Evolutionary conservation across 2,797 vertebrate genomes (phyloP).

Genomic region (Clarias platycephalus): DNA sequence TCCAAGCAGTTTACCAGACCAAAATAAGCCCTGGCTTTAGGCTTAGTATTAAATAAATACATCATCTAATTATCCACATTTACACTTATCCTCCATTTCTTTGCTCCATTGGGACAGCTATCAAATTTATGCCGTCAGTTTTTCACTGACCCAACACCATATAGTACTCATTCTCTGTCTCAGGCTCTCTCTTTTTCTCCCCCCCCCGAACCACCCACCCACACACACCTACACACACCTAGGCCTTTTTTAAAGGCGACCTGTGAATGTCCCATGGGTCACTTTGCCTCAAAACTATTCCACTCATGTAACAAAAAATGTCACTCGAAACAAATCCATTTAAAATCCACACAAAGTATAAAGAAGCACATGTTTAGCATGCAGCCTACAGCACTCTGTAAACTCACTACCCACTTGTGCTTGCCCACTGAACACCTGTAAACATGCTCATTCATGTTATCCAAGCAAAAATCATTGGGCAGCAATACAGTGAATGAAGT

Average conservation of each 20-base stretch:
- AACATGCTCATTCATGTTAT: constrained; percentile 1
- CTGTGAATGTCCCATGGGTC: constrained; percentile 25
- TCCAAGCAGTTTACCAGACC: constrained; percentile 21
- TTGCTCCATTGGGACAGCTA: constrained; percentile 31
- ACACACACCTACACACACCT: constrained; percentile 12
- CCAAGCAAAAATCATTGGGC: background rate
- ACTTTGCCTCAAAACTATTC: constrained; percentile 39
- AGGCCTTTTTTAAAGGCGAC: background rate
- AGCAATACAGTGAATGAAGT: background rate
- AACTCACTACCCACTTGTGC: background rate
- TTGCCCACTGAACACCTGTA: background rate
- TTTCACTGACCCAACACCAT: constrained; percentile 23
- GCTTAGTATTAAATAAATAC: constrained; percentile 56
- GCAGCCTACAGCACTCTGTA: no score
- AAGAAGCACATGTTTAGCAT: constrained; percentile 9
- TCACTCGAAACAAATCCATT: constrained; percentile 43
- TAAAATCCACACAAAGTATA: constrained; percentile 20
- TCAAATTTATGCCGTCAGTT: constrained; percentile 46
- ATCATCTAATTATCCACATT: constrained; percentile 56
- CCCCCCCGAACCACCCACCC: background rate
- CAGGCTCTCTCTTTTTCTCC: background rate
- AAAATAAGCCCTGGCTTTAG: constrained; percentile 13
- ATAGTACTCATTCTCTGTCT: background rate
- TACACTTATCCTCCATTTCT: constrained; percentile 61
- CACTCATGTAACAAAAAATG: constrained; percentile 47